Evolutionary conservation across 1,140 invertebrate species (phyloP).

Genomic region (Bombus impatiens): DNA sequence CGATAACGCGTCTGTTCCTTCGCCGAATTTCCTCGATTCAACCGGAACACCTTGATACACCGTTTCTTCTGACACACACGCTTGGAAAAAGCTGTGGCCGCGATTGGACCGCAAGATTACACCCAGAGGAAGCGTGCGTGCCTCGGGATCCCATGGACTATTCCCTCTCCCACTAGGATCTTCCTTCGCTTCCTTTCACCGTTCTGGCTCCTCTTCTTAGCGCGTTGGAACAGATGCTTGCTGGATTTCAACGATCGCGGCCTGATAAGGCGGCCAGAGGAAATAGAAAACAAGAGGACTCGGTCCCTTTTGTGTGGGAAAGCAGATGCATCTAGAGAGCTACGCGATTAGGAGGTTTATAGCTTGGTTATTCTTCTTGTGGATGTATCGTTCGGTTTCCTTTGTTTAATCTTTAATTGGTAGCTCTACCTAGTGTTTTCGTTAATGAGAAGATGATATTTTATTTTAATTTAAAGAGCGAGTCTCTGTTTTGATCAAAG

Average conservation of each 20-base stretch:
- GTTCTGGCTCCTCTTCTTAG: neutral
- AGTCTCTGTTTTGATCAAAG: neutral
- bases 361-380: neutral
- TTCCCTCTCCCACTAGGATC: neutral
- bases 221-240: conserved; percentile 47
- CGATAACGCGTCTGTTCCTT: conserved; percentile 44
- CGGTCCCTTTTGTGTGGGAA: conserved; percentile 28
- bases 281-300: conserved; percentile 48
- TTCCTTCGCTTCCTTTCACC: conserved; percentile 34
- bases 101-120: conserved; percentile 65
- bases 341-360: conserved; percentile 23
- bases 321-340: conserved; percentile 34
- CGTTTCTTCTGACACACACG: neutral
- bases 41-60: conserved; percentile 29
- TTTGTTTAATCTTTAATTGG: conserved; percentile 20
- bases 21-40: conserved; percentile 19
- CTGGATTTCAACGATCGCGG: conserved; percentile 48
- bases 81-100: conserved; percentile 29
- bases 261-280: conserved; percentile 42
- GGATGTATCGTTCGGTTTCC: neutral
- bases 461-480: neutral
- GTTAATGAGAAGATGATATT: neutral
- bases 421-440: neutral
- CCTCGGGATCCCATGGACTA: conserved; percentile 42
- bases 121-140: conserved; percentile 60